phyloP scores from a whole-genome alignment of 2,888 invertebrate species.

The Lycaena phlaeas region DNA sequence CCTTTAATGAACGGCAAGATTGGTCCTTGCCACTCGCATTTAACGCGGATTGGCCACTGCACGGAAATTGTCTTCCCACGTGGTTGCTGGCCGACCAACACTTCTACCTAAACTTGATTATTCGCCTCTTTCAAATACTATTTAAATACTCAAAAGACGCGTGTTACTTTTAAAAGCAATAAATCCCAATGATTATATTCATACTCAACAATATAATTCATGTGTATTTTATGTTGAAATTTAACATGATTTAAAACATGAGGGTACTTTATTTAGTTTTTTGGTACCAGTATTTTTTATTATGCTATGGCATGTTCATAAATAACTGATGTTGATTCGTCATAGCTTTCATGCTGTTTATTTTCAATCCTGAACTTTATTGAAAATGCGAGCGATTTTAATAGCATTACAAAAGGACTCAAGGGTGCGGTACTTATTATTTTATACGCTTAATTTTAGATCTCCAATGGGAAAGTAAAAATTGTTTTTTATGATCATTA shows the following conservation, averaged over 20 bases:
- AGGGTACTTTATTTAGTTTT: constrained; percentile 38
- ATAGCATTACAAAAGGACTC: constrained; percentile 23
- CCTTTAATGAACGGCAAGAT: too few relatives aligned
- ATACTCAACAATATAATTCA: constrained; percentile 6
- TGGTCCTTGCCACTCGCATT: too few relatives aligned
- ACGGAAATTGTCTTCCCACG: too few relatives aligned
- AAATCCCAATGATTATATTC: constrained; percentile 6
- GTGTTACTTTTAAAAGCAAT: constrained; percentile 3
- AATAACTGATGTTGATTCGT: constrained; percentile 33
- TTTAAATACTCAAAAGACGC: too few relatives aligned
- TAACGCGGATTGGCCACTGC: too few relatives aligned
- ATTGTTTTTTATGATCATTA: neutral
- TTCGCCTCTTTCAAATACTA: too few relatives aligned
- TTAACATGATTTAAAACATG: constrained; percentile 36
- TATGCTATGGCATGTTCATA: constrained; percentile 5
- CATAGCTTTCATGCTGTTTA: constrained; percentile 53
- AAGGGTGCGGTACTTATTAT: constrained; percentile 11
- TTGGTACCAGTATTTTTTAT: constrained; percentile 3
- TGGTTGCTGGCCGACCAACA: too few relatives aligned
- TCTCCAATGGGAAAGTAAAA: neutral
- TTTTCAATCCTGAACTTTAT: constrained; percentile 31
- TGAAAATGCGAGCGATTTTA: constrained; percentile 19
- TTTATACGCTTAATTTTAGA: constrained; percentile 9
- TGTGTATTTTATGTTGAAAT: neutral
- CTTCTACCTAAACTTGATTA: too few relatives aligned